A percentile compares a stretch with the other conserved stretches of the same genome.
These are phyloP conservation scores for Pygoscelis adeliae DNA, from an alignment of 2,113 vertebrate species.

Conservation along the genomic window DNA sequence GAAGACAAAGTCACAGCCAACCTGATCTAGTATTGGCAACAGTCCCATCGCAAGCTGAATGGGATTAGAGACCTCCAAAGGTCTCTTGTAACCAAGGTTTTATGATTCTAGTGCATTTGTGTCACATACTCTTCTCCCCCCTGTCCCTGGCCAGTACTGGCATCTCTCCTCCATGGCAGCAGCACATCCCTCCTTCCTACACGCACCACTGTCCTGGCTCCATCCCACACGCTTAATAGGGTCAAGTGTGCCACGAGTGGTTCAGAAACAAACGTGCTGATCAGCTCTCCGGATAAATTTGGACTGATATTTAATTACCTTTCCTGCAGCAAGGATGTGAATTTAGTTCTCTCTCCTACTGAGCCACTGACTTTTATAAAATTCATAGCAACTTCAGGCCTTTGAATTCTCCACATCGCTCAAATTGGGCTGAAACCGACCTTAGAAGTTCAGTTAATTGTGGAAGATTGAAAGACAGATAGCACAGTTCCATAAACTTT, in stretches of 20 bases:
- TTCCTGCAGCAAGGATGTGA: background rate
- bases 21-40: background rate
- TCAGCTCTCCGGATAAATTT: background rate
- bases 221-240: background rate
- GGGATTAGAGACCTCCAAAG: background rate
- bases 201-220: background rate
- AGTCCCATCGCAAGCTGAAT: background rate
- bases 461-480: background rate
- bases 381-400: background rate
- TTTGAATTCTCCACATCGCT: background rate
- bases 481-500: background rate
- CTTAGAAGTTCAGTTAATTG: background rate
- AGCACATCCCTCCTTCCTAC: background rate
- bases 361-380: background rate
- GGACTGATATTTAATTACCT: background rate
- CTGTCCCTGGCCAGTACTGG: background rate
- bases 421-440: background rate
- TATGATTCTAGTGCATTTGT: background rate
- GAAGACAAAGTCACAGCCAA: background rate
- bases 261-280: background rate
- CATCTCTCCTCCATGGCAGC: background rate
- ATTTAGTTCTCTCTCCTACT: background rate
- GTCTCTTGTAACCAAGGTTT: background rate
- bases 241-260: background rate
- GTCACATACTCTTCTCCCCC: background rate